A percentile compares a stretch with the other conserved stretches of the same genome.
phyloP scores from a whole-genome alignment of 2,888 invertebrate genomes.

The Tyria jacobaeae region DNA sequence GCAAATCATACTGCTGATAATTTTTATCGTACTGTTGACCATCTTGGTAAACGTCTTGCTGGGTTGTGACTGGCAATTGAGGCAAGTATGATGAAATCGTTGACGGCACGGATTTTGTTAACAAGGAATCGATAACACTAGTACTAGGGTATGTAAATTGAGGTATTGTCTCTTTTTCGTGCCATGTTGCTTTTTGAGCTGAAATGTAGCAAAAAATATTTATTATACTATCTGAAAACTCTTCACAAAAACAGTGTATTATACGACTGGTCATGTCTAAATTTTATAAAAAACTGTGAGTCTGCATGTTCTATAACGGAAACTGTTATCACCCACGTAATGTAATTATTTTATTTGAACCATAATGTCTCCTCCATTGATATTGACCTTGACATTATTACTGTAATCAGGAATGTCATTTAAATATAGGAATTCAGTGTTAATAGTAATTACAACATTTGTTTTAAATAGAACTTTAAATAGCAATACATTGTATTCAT shows the following conservation, averaged over 20 bases:
- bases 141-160: slow-evolving; percentile 75
- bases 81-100: slow-evolving; percentile 69
- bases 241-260: slow-evolving; percentile 62
- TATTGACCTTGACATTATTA: slow-evolving; percentile 39
- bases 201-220: slow-evolving; percentile 70
- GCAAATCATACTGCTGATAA: slow-evolving; percentile 65
- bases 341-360: slow-evolving; percentile 27
- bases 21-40: slow-evolving; percentile 67
- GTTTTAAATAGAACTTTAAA: not conserved
- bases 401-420: slow-evolving; percentile 12
- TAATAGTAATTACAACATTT: not conserved
- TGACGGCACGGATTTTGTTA: slow-evolving; percentile 70
- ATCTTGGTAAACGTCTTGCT: slow-evolving; percentile 66
- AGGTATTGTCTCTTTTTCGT: slow-evolving; percentile 70
- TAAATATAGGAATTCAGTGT: slow-evolving; percentile 9
- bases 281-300: slow-evolving; percentile 55
- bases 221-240: slow-evolving; percentile 60
- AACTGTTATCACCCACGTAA: slow-evolving; percentile 69
- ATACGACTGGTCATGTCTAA: slow-evolving; percentile 64
- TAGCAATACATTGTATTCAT: too few species aligned
- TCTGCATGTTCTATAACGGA: slow-evolving; percentile 58
- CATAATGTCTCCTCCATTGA: slow-evolving; percentile 28
- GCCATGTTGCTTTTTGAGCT: slow-evolving; percentile 82
- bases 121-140: slow-evolving; percentile 69
- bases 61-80: slow-evolving; percentile 68